These are phyloP conservation scores for Sinocyclocheilus rhinocerous DNA, from an alignment of 2,113 vertebrate species.

Conservation along the genomic window DNA sequence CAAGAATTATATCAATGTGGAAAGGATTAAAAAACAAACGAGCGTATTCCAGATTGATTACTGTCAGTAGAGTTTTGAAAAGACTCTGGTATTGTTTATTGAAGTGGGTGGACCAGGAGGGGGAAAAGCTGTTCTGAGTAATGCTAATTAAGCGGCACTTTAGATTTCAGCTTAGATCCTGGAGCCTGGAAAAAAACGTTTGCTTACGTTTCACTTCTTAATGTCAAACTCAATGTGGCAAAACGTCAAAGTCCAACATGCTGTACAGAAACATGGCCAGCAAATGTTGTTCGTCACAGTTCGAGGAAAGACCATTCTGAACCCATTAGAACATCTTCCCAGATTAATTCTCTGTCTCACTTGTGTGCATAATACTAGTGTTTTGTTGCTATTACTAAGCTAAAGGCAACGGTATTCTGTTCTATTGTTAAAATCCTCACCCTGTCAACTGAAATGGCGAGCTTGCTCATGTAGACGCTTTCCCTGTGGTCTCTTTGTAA, in stretches of 20 bases:
- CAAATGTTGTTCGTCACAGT: constrained; percentile 10
- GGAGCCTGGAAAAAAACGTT: background rate
- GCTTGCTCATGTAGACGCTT: background rate
- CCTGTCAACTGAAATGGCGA: background rate
- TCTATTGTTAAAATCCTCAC: background rate
- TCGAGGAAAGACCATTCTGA: background rate
- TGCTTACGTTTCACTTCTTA: constrained; percentile 26
- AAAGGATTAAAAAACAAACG: constrained; percentile 40
- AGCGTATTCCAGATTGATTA: constrained; percentile 26
- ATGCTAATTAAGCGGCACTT: constrained; percentile 25
- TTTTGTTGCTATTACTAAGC: background rate
- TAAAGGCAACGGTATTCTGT: background rate
- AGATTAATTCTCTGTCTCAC: background rate
- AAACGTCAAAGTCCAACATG: background rate
- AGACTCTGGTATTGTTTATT: constrained; percentile 14
- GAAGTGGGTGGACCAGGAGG: constrained; percentile 2
- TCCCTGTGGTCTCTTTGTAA: background rate
- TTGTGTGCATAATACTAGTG: background rate
- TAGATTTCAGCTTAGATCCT: constrained; percentile 22
- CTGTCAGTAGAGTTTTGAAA: constrained; percentile 38
- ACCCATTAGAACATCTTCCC: background rate
- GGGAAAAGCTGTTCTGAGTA: background rate
- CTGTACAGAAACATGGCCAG: background rate
- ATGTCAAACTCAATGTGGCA: constrained; percentile 20
- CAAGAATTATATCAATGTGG: constrained; percentile 23